These are phyloP conservation scores for Mesitornis unicolor DNA, from an alignment of 2,113 vertebrate genomes.

Conservation along the genomic window DNA sequence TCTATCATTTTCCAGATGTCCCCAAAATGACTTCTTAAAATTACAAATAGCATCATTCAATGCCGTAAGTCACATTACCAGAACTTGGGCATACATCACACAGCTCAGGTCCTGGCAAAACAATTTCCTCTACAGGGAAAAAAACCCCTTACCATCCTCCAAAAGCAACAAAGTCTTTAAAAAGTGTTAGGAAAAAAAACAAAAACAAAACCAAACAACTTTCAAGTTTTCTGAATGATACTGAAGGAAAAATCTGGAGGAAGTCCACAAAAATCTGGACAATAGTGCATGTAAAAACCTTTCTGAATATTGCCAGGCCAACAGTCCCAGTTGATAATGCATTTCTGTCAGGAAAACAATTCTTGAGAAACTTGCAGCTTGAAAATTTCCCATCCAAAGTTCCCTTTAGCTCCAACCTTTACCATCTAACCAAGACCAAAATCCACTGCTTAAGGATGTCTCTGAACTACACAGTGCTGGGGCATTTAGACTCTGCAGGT, in stretches of 20 bases:
- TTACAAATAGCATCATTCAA: background rate
- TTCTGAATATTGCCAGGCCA: background rate
- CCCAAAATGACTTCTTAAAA: background rate
- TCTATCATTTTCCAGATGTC: background rate
- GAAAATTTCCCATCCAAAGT: background rate
- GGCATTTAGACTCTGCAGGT: background rate
- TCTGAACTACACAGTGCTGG: background rate
- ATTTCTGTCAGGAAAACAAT: background rate
- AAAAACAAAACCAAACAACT: background rate
- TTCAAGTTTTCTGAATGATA: background rate
- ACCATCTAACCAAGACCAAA: background rate
- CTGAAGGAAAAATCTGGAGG: background rate
- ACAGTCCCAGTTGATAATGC: accelerated
- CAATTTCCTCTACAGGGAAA: background rate
- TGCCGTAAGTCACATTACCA: background rate
- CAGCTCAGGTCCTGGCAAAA: background rate
- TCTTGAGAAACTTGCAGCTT: background rate
- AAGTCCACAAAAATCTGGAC: background rate
- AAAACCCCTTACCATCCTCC: background rate
- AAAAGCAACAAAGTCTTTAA: background rate
- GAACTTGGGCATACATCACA: background rate
- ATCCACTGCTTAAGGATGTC: background rate
- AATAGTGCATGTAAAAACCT: background rate
- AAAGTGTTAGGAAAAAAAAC: background rate
- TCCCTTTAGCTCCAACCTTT: background rate